Evolutionary conservation across 2,113 vertebrate genomes (phyloP).

Genomic region (Vidua chalybeata): DNA sequence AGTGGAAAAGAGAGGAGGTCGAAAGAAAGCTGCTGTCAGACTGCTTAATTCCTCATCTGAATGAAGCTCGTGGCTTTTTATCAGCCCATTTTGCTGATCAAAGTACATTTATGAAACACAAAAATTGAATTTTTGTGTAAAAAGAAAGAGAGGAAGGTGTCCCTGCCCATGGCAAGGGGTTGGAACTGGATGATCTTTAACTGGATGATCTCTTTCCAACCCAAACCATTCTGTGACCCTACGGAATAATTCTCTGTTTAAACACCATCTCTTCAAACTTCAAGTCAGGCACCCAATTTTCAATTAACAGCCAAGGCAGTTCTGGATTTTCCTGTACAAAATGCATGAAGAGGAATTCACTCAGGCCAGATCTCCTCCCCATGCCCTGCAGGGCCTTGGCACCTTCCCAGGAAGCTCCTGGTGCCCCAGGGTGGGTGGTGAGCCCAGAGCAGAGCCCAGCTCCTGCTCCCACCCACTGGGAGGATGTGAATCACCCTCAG

Average conservation of each 20-base stretch:
- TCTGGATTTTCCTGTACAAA: neutral
- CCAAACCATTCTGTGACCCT: neutral
- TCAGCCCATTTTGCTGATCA: neutral
- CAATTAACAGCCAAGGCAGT: accelerated
- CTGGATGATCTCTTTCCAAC: neutral
- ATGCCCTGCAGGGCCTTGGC: neutral
- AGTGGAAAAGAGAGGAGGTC: neutral
- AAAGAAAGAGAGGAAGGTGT: neutral
- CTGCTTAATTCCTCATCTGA: neutral
- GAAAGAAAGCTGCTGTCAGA: neutral
- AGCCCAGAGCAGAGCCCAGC: neutral
- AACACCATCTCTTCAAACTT: neutral
- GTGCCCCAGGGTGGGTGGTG: accelerated
- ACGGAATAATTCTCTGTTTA: neutral
- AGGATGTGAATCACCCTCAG: neutral
- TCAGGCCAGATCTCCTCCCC: neutral
- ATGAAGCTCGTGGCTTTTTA: accelerated
- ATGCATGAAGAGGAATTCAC: accelerated
- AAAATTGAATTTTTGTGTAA: neutral
- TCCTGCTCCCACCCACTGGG: neutral
- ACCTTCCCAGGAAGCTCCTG: neutral
- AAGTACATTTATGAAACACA: neutral
- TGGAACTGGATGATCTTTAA: neutral
- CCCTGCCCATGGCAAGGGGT: neutral
- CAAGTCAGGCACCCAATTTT: neutral